Evolutionary conservation across 1,140 invertebrate species (phyloP).

Genomic region (Neotoxoptera formosana): DNA sequence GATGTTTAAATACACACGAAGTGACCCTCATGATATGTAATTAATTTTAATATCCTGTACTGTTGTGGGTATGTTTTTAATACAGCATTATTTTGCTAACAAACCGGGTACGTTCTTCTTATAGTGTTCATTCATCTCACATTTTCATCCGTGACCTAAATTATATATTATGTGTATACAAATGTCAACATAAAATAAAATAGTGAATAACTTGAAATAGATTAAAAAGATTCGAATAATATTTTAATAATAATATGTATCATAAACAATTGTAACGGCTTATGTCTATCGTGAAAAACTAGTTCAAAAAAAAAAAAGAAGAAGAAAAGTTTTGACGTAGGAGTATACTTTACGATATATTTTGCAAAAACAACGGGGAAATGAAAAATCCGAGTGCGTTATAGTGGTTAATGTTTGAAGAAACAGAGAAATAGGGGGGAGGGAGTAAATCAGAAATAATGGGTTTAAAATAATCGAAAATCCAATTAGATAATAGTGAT

Average conservation of each 20-base stretch:
- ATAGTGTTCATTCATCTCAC: background rate
- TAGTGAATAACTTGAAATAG: background rate
- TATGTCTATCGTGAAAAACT: no score
- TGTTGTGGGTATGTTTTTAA: background rate
- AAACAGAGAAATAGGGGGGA: background rate
- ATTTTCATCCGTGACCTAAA: background rate
- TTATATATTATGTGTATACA: background rate
- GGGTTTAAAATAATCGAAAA: background rate
- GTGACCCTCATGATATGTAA: background rate
- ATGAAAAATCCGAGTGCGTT: no score
- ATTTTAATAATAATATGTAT: background rate
- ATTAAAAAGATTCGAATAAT: background rate
- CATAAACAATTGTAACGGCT: no score
- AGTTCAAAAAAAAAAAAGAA: no score
- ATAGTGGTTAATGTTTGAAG: background rate
- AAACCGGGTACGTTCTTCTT: background rate
- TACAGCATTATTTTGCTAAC: background rate
- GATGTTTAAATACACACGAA: background rate
- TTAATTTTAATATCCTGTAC: background rate
- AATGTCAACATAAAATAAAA: background rate
- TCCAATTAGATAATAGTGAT: background rate
- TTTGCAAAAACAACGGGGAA: no score
- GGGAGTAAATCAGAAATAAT: background rate
- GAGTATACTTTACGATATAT: no score
- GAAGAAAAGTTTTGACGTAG: no score